phyloP scores from a whole-genome alignment of 2,113 vertebrate genomes.

The Clarias gariepinus region DNA sequence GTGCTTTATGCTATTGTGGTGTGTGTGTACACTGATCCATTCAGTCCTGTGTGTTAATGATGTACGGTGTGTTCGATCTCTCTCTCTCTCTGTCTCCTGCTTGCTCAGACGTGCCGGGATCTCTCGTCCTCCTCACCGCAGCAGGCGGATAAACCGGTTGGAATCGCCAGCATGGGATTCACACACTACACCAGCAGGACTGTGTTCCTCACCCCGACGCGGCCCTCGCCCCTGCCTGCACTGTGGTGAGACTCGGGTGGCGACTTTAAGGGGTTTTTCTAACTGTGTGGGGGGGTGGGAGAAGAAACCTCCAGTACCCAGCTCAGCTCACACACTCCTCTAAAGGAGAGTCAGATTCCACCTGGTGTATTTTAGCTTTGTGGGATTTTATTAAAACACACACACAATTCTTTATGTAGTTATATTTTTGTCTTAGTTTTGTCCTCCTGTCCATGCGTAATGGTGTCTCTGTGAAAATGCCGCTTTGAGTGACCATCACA shows the following conservation, averaged over 20 bases:
- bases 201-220: slow-evolving; percentile 71
- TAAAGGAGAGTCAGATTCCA: neutral
- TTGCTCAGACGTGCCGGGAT: slow-evolving; percentile 67
- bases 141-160: slow-evolving; percentile 68
- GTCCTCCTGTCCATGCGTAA: too few relatives aligned
- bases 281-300: too few relatives aligned
- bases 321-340: neutral
- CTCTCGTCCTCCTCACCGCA: slow-evolving; percentile 33
- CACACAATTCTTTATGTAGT: neutral
- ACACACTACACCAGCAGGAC: slow-evolving; percentile 65
- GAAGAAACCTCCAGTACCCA: neutral
- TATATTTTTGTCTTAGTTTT: neutral
- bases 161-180: slow-evolving; percentile 55
- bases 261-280: neutral
- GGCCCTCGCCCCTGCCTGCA: slow-evolving; percentile 82
- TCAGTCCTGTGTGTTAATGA: neutral
- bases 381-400: neutral
- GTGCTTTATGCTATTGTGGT: neutral
- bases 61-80: neutral
- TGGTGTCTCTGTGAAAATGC: too few relatives aligned
- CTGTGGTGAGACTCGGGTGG: slow-evolving; percentile 76
- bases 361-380: neutral
- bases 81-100: neutral
- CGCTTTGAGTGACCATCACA: neutral
- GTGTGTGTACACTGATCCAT: neutral